Evolutionary conservation across 2,113 vertebrate genomes (phyloP), one percentile per base, ranked within the genome.

Genomic region (Camelus dromedarius): DNA sequence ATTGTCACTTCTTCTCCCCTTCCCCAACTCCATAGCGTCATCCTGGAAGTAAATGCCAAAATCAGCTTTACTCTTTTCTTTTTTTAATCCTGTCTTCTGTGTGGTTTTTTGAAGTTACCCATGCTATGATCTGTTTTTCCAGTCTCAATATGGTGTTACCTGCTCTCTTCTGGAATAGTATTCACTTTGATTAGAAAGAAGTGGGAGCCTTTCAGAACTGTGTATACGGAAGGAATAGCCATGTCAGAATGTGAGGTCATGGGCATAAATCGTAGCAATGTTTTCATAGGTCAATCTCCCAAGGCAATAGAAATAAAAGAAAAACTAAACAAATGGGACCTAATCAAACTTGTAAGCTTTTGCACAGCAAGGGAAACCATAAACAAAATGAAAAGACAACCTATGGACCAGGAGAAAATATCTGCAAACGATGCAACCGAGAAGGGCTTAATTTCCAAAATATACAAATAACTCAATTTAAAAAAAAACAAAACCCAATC

Each of bases 171-270:
- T 48, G 14, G 26, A 48, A 46, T 52, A 52, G 54, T 30, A 73
- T 48, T 95, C 26, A 32, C n/a, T 77, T 92, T 19, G 42, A 92
- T 97, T 82, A 82, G 54, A 92, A 96, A 60, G 52, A 62, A 66
- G 12, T 81, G 32, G 28, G 30, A 76, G 70, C 38, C 6, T 48
- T 12, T 50, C 50, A 32, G 84, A 42, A 60, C 42, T 18, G 15
- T 38, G 54, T 56, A 8, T 35, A 12, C 46, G 11, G 52, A 52
- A 5, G 12, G 28, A 64, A 42, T 11, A 52, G 64, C 4, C 19
- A 42, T 85, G 14, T 15, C 54, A 28, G 30, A 89, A 20, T 10
- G 58, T 18, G 83, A 89, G 9, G 66, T 90, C 48, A 64, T 28
- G 42, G 52, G 66, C 38, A 42, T 42, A 42, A 42, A 42, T 42